phyloP scores from a whole-genome alignment of 2,113 vertebrate species.

The Gopherus evgoodei region DNA sequence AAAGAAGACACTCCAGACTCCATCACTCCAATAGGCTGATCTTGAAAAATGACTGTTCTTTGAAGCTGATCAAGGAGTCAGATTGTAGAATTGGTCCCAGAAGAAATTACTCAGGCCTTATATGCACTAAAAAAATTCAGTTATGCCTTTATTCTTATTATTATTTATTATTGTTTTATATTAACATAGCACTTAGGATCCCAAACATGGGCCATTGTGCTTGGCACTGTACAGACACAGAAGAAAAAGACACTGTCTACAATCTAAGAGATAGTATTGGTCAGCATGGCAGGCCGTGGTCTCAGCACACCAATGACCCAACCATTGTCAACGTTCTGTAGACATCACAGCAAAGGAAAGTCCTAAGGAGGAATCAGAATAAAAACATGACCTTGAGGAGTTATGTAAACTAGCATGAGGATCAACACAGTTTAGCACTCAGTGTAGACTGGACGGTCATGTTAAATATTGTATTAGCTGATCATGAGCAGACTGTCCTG shows the following conservation, averaged over 20 bases:
- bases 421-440: conserved; percentile 18
- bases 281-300: background rate
- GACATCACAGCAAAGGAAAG: background rate
- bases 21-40: background rate
- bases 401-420: conserved; percentile 37
- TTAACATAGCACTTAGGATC: background rate
- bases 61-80: background rate
- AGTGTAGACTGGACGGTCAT: background rate
- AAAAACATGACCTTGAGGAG: conserved; percentile 20
- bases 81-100: background rate
- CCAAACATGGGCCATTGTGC: background rate
- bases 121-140: background rate
- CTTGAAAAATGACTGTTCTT: background rate
- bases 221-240: background rate
- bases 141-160: background rate
- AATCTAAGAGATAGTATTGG: background rate
- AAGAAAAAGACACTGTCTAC: background rate
- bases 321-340: background rate
- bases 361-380: background rate
- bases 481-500: background rate
- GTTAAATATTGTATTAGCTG: background rate
- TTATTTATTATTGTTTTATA: background rate
- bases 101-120: background rate
- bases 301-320: background rate
- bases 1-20: background rate